Conservation (phyloP, 2,888 invertebrate genomes). For the Hoplodrina blanda region DNA sequence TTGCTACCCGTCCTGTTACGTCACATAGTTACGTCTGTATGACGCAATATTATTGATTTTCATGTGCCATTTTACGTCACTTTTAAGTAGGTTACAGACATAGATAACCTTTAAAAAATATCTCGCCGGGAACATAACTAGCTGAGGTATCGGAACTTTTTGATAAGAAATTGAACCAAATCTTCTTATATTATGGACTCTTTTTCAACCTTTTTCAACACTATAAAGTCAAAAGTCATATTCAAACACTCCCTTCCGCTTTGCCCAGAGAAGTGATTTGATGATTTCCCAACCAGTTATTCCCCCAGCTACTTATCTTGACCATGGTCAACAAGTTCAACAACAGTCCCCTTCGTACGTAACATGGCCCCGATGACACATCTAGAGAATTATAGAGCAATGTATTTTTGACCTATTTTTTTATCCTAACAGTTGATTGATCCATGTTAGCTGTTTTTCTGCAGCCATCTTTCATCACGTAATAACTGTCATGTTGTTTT, state of each 20-base stretch:
- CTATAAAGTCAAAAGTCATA: too few species aligned
- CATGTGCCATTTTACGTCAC: background rate
- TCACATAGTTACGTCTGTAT: slow-evolving; percentile 9
- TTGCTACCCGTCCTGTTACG: slow-evolving; percentile 23
- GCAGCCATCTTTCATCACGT: background rate
- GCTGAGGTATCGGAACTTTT: slow-evolving; percentile 1
- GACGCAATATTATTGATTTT: slow-evolving; percentile 43
- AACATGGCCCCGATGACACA: too few species aligned
- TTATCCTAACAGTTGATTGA: background rate
- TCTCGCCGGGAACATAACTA: background rate
- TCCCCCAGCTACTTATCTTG: too few species aligned
- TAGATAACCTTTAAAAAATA: background rate
- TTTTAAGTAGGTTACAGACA: background rate
- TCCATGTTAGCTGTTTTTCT: background rate
- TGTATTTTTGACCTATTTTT: background rate
- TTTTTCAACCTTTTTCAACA: too few species aligned
- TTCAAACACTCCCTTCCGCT: too few species aligned
- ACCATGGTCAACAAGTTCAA: too few species aligned
- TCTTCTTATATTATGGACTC: too few species aligned
- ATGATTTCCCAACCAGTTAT: too few species aligned
- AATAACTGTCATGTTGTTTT: background rate
- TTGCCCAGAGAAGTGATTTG: too few species aligned
- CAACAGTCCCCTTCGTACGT: too few species aligned
- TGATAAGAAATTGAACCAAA: background rate
- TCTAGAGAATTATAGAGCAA: background rate